Evolutionary conservation across 2,113 vertebrate genomes (phyloP).

Genomic region (Myrmophylax atrothorax): DNA sequence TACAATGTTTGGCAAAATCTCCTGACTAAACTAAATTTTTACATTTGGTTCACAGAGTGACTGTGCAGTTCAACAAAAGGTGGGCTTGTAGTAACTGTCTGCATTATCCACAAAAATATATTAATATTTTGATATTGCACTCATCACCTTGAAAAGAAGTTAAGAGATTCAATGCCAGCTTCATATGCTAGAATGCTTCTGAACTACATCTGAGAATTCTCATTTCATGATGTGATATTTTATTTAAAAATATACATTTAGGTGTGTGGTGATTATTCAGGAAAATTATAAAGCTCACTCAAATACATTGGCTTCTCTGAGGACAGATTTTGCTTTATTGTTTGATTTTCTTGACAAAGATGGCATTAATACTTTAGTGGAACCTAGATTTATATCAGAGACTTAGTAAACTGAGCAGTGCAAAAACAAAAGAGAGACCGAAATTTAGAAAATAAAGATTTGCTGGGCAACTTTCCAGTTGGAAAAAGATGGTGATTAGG

Average conservation of each 20-base stretch:
- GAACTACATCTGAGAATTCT: neutral
- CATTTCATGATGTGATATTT: slow-evolving; percentile 3
- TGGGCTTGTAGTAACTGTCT: neutral
- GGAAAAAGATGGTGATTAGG: neutral
- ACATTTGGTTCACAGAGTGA: neutral
- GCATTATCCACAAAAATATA: neutral
- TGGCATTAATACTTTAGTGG: neutral
- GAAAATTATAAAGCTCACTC: neutral
- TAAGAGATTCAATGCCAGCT: neutral
- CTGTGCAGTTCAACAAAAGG: neutral
- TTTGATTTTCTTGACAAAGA: slow-evolving; percentile 22
- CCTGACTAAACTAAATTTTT: neutral
- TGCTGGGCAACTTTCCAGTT: neutral
- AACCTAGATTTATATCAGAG: neutral
- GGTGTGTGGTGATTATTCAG: neutral
- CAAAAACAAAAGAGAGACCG: neutral
- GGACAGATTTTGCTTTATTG: neutral
- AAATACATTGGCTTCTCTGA: neutral
- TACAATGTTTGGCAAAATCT: neutral
- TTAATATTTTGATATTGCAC: neutral
- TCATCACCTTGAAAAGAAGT: slow-evolving; percentile 1
- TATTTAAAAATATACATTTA: slow-evolving; percentile 15
- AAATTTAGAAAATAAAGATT: neutral
- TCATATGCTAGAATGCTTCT: neutral
- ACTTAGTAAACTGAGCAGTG: neutral